phyloP scores from a whole-genome alignment of 2,888 invertebrate species.

The Belgica antarctica region DNA sequence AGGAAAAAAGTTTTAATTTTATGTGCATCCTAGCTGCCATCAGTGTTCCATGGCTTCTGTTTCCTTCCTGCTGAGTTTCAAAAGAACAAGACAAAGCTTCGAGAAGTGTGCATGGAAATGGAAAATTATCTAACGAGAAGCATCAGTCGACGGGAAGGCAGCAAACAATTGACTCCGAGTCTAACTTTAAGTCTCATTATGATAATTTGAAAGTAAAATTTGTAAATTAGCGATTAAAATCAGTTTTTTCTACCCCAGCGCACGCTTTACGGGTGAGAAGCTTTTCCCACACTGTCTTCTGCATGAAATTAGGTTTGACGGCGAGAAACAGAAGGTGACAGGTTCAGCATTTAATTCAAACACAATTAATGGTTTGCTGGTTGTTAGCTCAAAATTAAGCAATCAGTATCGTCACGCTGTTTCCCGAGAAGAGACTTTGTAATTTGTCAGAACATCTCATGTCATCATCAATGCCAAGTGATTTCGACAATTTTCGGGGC shows the following conservation, averaged over 20 bases:
- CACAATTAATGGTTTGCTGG: no score
- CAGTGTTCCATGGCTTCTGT: background rate
- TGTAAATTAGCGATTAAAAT: constrained; percentile 41
- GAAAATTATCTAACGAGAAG: background rate
- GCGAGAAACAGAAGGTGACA: no score
- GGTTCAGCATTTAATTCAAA: no score
- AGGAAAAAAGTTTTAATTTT: constrained; percentile 19
- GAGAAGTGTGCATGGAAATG: background rate
- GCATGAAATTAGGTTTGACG: no score
- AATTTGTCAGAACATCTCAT: background rate
- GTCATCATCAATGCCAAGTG: background rate
- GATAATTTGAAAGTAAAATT: constrained; percentile 33
- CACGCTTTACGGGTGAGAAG: background rate
- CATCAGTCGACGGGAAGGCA: no score
- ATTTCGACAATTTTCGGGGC: no score
- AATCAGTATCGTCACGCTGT: no score
- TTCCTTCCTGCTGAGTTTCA: background rate
- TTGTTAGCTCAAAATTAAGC: no score
- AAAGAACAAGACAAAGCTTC: background rate
- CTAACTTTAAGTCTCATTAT: constrained; percentile 22
- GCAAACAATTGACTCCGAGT: constrained; percentile 31
- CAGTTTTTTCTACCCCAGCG: background rate
- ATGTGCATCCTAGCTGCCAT: background rate
- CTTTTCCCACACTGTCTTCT: constrained; percentile 16
- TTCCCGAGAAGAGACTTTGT: no score